A percentile compares a stretch with the other conserved stretches of the same genome.
Evolutionary conservation across 1,140 invertebrate genomes (phyloP).

Genomic region (Lordiphosa clarofinis): DNA sequence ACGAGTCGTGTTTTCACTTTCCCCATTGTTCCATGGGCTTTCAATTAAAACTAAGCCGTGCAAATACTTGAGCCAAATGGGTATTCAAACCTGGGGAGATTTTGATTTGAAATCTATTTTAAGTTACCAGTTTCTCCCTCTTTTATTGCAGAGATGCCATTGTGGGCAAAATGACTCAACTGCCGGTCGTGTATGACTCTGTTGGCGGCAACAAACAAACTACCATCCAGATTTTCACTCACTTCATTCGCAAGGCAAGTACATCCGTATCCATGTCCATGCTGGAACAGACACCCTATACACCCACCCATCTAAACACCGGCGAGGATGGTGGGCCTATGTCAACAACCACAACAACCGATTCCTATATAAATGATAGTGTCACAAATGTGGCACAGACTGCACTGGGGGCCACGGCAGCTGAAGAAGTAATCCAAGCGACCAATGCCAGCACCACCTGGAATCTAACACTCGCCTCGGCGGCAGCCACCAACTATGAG

Average conservation of each 20-base stretch:
- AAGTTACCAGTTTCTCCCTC: neutral
- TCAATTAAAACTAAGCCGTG: conserved; percentile 42
- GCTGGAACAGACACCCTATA: conserved; percentile 20
- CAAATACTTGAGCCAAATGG: conserved; percentile 9
- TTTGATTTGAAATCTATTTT: conserved; percentile 15
- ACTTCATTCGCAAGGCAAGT: conserved; percentile 17
- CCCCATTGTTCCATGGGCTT: conserved; percentile 35
- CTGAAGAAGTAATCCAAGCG: conserved; percentile 10
- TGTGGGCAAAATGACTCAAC: conserved; percentile 26
- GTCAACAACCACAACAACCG: conserved; percentile 5
- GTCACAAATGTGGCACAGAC: conserved; percentile 32
- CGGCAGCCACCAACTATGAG: conserved; percentile 53
- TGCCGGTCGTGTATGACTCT: conserved; percentile 12
- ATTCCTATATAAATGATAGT: conserved; percentile 27
- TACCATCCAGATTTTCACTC: conserved; percentile 15
- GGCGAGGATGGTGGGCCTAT: neutral
- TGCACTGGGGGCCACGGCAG: conserved; percentile 25
- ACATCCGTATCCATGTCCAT: conserved; percentile 15
- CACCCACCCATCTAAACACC: conserved; percentile 14
- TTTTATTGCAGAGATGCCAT: conserved; percentile 12
- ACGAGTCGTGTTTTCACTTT: conserved; percentile 1
- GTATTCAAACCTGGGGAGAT: neutral
- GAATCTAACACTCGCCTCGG: conserved; percentile 41
- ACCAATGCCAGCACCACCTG: conserved; percentile 20
- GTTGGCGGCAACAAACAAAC: conserved; percentile 13